Evolutionary conservation across 2,113 vertebrate genomes (phyloP).

Genomic region (Pygoscelis adeliae): DNA sequence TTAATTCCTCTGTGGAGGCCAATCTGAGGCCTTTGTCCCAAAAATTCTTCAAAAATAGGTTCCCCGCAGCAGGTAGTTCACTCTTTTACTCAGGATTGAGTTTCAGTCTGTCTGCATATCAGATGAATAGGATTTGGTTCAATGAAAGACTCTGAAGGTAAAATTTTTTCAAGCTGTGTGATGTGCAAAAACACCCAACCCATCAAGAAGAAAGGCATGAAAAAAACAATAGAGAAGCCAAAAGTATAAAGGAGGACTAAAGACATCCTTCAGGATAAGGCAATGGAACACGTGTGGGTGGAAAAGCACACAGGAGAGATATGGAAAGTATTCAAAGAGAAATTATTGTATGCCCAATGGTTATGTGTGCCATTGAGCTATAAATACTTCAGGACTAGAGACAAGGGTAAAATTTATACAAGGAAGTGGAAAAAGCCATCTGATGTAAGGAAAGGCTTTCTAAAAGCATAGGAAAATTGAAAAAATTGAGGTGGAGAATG

Average conservation of each 20-base stretch:
- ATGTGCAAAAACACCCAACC: conserved; percentile 31
- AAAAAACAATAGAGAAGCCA: conserved; percentile 42
- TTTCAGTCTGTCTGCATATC: conserved; percentile 24
- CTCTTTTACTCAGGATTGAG: neutral
- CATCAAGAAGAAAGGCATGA: conserved; percentile 33
- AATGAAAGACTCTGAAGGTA: conserved; percentile 27
- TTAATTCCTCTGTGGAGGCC: neutral
- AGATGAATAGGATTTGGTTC: conserved; percentile 22
- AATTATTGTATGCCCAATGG: conserved; percentile 57
- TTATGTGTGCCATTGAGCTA: conserved; percentile 55
- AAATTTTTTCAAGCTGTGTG: neutral
- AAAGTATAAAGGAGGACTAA: conserved; percentile 37
- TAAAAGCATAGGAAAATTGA: neutral
- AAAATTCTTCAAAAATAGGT: neutral
- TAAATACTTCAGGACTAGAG: conserved; percentile 47
- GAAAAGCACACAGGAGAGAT: conserved; percentile 51
- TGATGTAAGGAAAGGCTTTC: neutral
- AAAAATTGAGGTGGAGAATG: neutral
- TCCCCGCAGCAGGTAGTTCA: neutral
- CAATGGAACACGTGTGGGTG: conserved; percentile 30
- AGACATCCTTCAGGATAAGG: conserved; percentile 33
- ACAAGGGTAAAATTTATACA: conserved; percentile 38
- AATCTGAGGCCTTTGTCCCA: neutral
- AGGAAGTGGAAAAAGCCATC: conserved; percentile 15
- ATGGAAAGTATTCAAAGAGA: conserved; percentile 56